A percentile compares a stretch with the other conserved stretches of the same genome.
Evolutionary conservation across 2,888 invertebrate species (phyloP).

Genomic region (Amaurobius ferox): DNA sequence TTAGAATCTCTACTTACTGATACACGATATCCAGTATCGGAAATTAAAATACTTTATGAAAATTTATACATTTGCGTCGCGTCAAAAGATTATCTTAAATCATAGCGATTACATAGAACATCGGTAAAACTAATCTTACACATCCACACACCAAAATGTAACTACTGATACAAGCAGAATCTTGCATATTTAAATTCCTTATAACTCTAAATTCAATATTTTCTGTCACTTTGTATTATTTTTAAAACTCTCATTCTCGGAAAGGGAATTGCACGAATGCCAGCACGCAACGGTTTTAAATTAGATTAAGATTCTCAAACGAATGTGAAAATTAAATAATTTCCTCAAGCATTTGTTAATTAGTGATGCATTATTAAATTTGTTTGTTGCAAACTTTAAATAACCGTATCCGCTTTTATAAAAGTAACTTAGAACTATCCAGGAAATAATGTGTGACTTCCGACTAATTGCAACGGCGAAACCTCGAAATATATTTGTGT

Average conservation of each 20-base stretch:
- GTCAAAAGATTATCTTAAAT: too few species aligned
- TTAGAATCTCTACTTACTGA: too few species aligned
- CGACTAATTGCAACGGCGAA: too few species aligned
- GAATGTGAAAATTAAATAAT: constrained; percentile 1
- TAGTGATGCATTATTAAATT: neutral
- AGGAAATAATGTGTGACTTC: too few species aligned
- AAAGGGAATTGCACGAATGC: neutral
- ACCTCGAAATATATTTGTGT: too few species aligned
- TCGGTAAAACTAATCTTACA: too few species aligned
- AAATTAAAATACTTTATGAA: too few species aligned
- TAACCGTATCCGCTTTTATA: neutral
- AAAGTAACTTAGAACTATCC: neutral
- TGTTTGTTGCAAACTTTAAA: neutral
- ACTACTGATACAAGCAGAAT: neutral
- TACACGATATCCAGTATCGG: too few species aligned
- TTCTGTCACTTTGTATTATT: neutral
- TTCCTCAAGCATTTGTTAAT: neutral
- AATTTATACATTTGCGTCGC: too few species aligned
- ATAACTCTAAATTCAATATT: neutral
- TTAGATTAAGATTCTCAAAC: neutral
- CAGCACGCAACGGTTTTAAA: neutral
- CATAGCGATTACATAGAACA: too few species aligned
- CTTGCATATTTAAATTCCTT: neutral
- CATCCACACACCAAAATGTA: too few species aligned
- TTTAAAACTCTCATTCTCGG: neutral